phyloP scores from a whole-genome alignment of 1,140 invertebrate species.

The Platyscapa corneri region DNA sequence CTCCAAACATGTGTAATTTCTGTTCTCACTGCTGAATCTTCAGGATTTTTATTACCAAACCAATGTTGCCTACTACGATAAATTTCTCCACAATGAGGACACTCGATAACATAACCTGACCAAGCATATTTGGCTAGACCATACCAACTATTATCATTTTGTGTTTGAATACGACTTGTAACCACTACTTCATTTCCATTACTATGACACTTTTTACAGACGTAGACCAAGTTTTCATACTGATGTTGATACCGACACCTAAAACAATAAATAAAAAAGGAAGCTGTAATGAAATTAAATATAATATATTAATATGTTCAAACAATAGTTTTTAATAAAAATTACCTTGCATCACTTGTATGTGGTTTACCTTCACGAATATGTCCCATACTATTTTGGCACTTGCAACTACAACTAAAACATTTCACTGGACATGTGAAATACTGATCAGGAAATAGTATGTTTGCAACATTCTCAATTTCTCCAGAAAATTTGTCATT shows the following conservation, averaged over 20 bases:
- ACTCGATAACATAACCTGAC: conserved; percentile 88
- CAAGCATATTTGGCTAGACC: conserved; percentile 86
- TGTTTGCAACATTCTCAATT: conserved; percentile 78
- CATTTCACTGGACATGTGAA: conserved; percentile 86
- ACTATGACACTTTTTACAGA: conserved; percentile 80
- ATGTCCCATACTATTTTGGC: conserved; percentile 86
- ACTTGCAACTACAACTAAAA: conserved; percentile 82
- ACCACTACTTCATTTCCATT: conserved; percentile 80
- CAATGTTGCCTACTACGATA: conserved; percentile 88
- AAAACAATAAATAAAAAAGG: conserved; percentile 12
- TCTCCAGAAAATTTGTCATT: conserved; percentile 87
- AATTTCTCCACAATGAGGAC: conserved; percentile 87
- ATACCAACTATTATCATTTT: conserved; percentile 81
- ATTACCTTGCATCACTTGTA: conserved; percentile 72
- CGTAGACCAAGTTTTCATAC: conserved; percentile 85
- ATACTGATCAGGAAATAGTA: conserved; percentile 86
- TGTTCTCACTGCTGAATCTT: conserved; percentile 79
- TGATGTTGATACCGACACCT: conserved; percentile 85
- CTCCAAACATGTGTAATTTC: conserved; percentile 90
- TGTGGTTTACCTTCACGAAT: conserved; percentile 81
- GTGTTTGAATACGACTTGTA: conserved; percentile 76
- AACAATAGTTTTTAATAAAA: conserved; percentile 21
- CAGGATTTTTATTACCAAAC: conserved; percentile 88
- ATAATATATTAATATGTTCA: not conserved
- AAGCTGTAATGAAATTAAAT: not conserved